These are phyloP conservation scores for Synergus gifuensis DNA, from an alignment of 2,888 invertebrate species.

Conservation along the genomic window DNA sequence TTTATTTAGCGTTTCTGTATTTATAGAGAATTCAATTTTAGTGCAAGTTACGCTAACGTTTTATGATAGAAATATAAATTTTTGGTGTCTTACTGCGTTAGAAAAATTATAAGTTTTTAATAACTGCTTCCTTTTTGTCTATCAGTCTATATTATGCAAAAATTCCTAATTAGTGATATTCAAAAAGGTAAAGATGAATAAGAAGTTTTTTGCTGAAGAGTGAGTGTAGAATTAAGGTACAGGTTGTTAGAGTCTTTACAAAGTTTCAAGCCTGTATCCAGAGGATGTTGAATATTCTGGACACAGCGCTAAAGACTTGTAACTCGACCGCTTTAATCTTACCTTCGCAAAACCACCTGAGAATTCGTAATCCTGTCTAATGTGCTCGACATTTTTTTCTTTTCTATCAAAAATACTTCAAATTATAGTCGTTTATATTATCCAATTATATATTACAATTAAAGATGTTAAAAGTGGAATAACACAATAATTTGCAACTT, in stretches of 20 bases:
- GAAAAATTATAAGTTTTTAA: neutral
- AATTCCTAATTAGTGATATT: conserved; percentile 1
- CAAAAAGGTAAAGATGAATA: neutral
- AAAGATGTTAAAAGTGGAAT: no score
- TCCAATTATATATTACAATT: no score
- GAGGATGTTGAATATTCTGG: conserved; percentile 40
- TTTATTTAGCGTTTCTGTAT: neutral
- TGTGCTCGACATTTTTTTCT: neutral
- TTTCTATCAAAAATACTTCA: no score
- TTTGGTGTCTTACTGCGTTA: neutral
- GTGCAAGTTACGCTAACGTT: neutral
- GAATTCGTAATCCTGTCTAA: conserved; percentile 12
- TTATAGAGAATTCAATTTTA: neutral
- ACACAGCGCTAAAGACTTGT: conserved; percentile 36
- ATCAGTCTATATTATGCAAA: neutral
- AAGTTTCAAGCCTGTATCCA: conserved; percentile 35
- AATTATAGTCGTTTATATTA: no score
- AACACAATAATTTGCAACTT: no score
- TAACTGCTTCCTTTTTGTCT: neutral
- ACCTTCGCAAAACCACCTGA: conserved; percentile 23
- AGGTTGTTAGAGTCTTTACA: conserved; percentile 34
- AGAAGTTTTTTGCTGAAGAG: conserved; percentile 3
- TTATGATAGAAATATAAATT: neutral
- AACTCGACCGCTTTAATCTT: conserved; percentile 38
- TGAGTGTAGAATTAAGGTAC: conserved; percentile 7